These are phyloP conservation scores for Acromyrmex echinatior DNA, from an alignment of 1,140 invertebrate species.

Conservation along the genomic window DNA sequence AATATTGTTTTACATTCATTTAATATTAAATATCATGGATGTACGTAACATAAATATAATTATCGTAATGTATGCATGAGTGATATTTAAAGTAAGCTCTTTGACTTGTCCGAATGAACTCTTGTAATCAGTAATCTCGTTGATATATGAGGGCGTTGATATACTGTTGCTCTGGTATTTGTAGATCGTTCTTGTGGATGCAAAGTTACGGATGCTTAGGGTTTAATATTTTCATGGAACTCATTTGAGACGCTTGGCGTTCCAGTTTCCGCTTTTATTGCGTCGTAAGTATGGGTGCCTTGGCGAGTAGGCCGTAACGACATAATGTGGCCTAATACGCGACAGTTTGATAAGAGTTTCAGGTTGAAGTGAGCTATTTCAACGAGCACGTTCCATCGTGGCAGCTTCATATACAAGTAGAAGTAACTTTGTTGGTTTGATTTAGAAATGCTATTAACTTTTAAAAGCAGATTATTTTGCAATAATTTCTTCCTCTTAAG, in stretches of 20 bases:
- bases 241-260: conserved; percentile 48
- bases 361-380: not conserved
- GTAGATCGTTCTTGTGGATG: conserved; percentile 16
- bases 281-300: conserved; percentile 44
- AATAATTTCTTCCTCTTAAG: not conserved
- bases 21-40: conserved; percentile 3
- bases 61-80: not conserved
- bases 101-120: conserved; percentile 30
- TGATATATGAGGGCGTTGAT: not conserved
- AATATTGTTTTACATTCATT: not conserved
- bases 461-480: not conserved
- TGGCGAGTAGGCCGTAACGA: conserved; percentile 56
- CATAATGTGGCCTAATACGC: conserved; percentile 60
- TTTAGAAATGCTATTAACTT: conserved; percentile 15
- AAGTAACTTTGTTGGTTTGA: conserved; percentile 13
- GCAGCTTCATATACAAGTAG: not conserved
- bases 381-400: not conserved
- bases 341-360: conserved; percentile 58
- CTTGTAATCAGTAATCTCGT: conserved; percentile 37
- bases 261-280: conserved; percentile 58
- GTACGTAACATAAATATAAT: not conserved
- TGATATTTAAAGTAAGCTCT: not conserved
- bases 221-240: conserved; percentile 58
- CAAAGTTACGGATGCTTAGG: conserved; percentile 22
- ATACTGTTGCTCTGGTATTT: not conserved